Evolutionary conservation across 2,888 invertebrate genomes (phyloP), one percentile per base, ranked within the genome.

Genomic region (Pristionchus entomophagus): DNA sequence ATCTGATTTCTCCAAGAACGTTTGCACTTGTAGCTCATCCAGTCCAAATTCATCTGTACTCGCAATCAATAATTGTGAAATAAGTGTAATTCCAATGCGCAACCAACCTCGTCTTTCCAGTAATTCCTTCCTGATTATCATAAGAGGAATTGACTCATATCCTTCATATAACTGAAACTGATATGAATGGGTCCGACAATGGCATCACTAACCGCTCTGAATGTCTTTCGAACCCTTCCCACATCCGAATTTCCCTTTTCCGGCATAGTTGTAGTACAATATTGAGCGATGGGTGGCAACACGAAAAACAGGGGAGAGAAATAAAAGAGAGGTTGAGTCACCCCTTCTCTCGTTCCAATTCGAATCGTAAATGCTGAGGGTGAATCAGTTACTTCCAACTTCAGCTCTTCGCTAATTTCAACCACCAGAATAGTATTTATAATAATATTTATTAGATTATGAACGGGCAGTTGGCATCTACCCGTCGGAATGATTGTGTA

Each of bases 401-500:
- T 19, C 51, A 3, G 51, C 14, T n/a, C n/a, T n/a, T n/a, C n/a
- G n/a, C n/a, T n/a, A n/a, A n/a, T n/a, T n/a, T n/a, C n/a, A n/a
- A n/a, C n/a, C n/a, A 53, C 51, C 12, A n/a, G 29, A 35, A 69
- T 4, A 35, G 35, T 38, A 38, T 10, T n/a, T n/a, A n/a, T 35
- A 69, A 69, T 69, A 69, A 38, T 69, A 69, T 69, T 69, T 69
- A 69, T 69, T 69, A 69, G 65, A 69, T 69, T 69, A 69, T 69
- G 62, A 65, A 22, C 12, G 38, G 65, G 22, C n/a, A n/a, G n/a
- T 32, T 29, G 26, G 29, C 26, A 29, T 59, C 65, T 4, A 69
- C 65, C 65, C 65, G 65, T 35, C 65, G 65, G 65, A 69, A 69
- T 69, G 65, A 26, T 69, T 69, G 38, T 69, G 65, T 38, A 69